phyloP scores from a whole-genome alignment of 2,113 vertebrate species.

The Procavia capensis region DNA sequence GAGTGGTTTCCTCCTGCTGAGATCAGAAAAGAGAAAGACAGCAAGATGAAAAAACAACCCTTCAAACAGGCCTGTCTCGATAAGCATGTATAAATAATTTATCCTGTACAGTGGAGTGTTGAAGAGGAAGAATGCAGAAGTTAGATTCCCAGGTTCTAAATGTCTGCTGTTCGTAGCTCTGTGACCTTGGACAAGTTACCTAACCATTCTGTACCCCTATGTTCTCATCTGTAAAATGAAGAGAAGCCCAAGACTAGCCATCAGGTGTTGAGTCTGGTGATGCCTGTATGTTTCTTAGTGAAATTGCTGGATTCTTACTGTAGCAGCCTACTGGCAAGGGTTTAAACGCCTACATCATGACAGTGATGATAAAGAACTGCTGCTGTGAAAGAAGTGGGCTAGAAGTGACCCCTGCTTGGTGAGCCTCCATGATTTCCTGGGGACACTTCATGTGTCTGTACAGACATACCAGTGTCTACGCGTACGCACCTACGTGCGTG shows the following conservation, averaged over 20 bases:
- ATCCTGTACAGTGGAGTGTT: neutral
- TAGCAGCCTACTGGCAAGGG: no score
- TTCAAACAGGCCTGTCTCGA: neutral
- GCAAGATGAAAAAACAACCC: neutral
- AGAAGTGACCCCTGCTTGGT: no score
- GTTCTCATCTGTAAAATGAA: neutral
- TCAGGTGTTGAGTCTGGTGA: neutral
- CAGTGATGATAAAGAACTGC: no score
- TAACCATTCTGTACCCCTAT: neutral
- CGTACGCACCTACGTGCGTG: no score
- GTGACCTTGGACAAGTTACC: neutral
- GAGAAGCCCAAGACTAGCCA: neutral
- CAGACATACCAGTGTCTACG: no score
- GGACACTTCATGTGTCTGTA: no score
- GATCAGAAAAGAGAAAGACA: slow-evolving; percentile 42
- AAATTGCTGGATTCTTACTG: neutral
- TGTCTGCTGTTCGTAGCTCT: neutral
- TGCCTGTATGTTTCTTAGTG: neutral
- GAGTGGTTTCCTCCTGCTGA: slow-evolving; percentile 54
- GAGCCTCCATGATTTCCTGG: no score
- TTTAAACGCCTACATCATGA: no score
- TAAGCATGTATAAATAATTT: slow-evolving; percentile 16
- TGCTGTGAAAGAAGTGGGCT: no score
- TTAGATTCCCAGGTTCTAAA: neutral
- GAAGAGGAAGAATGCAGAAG: slow-evolving; percentile 6